Base-by-base conservation (phyloP, 2,888 invertebrate genomes). In the Lypha dubia region DNA sequence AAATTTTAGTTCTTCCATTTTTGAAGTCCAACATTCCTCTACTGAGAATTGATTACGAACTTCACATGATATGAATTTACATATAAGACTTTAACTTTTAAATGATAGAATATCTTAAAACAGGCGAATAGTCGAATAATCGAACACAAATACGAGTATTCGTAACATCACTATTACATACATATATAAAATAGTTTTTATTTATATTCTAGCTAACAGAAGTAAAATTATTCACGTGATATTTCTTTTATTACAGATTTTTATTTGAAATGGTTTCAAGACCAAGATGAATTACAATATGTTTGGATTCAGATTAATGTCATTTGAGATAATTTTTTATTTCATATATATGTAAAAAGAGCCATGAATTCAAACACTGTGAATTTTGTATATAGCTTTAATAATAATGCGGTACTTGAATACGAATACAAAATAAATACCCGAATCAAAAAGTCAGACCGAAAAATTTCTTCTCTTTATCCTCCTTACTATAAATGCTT, bases 351-450 rank as follows among this genome's bases (percentile, higher is more conserved):
- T 60, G 60, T 76, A 60, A 79, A 67, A 35, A 65, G 38, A 75
- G 71, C 65, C 46, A 84, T 84, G 84, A 80, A 68, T 63, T 80
- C 71, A 53, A 73, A 73, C 62, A 73, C 73, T 76, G 53, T 60
- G 22, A 80, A 77, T 71, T 22, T 83, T 51, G 62, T 60, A 60
- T 68, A 73, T 80, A 70, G 56, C 60, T 73, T 73, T 71, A 67
- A 84, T 62, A 68, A 44, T 28, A 68, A 44, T 44, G 44, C 71
- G 73, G 53, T 84, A 53, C 68, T 60, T 62, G 76, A 76, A 53
- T 68, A 63, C 58, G 49, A 79, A 75, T 83, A 62, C 60, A 44
- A 67, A 60, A 71, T 60, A 53, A 53, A 67, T 73, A 76, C 60
- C 20, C 44, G 68, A 24, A 17, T 73, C 73, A 68, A 46, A 46